Conservation (phyloP, 2,113 vertebrate species). For the Ibidorhyncha struthersii region DNA sequence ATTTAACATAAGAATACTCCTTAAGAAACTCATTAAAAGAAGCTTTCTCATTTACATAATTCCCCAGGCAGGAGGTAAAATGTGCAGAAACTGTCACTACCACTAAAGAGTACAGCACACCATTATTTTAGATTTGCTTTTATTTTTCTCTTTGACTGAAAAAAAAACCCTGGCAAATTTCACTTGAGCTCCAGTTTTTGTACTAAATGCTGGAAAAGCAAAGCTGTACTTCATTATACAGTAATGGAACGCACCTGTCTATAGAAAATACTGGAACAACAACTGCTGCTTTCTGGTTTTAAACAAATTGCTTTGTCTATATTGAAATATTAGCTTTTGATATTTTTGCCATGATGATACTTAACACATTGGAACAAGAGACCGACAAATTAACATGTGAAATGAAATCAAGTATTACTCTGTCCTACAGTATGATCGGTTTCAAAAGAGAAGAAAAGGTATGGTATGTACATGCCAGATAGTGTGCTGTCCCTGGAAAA, state of each 20-base stretch:
- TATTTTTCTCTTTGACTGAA: background rate
- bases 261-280: background rate
- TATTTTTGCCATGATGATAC: background rate
- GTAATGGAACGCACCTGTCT: background rate
- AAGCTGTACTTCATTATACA: background rate
- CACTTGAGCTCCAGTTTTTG: background rate
- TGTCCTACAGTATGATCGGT: background rate
- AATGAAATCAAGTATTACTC: background rate
- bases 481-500: background rate
- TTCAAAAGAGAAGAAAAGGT: background rate
- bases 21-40: background rate
- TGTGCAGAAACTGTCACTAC: background rate
- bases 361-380: background rate
- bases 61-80: background rate
- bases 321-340: background rate
- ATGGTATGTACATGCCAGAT: background rate
- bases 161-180: background rate
- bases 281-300: conserved; percentile 35
- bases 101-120: background rate
- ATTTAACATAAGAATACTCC: background rate
- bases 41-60: background rate
- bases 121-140: background rate
- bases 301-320: background rate
- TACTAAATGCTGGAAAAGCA: background rate
- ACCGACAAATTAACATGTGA: background rate